Percentiles rank a stretch among this genome's conserved stretches.
Conservation (phyloP, 1,140 invertebrate genomes). For the Lepidostoma basale region DNA sequence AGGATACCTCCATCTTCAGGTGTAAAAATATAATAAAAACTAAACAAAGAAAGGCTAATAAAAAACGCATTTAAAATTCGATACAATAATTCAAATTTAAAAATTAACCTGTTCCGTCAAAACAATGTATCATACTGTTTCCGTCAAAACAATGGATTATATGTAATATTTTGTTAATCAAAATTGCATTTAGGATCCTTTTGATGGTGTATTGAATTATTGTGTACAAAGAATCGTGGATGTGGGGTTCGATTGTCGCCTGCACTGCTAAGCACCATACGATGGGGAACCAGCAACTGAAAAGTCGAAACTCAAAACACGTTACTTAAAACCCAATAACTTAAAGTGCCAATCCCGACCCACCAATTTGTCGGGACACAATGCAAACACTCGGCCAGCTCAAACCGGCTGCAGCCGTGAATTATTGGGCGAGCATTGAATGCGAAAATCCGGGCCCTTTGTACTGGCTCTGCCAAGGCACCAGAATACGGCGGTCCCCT, state of each 20-base stretch:
- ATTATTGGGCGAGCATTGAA: conserved; percentile 31
- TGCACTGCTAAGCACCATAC: too few relatives aligned
- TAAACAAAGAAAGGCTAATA: too few relatives aligned
- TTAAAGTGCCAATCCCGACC: conserved; percentile 8
- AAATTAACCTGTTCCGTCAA: too few relatives aligned
- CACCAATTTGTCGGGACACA: conserved; percentile 11
- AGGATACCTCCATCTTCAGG: too few relatives aligned
- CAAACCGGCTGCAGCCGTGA: conserved; percentile 19
- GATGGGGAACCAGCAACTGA: not conserved
- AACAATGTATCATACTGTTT: too few relatives aligned
- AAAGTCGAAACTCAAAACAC: not conserved
- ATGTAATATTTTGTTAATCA: not conserved
- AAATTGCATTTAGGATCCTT: not conserved
- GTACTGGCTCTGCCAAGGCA: too few relatives aligned
- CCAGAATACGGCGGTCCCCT: too few relatives aligned
- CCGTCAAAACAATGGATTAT: too few relatives aligned
- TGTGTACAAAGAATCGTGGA: not conserved
- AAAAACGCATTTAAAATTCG: too few relatives aligned
- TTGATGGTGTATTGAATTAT: not conserved
- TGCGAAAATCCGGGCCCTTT: not conserved
- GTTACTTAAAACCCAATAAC: conserved; percentile 6
- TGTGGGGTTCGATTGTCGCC: too few relatives aligned
- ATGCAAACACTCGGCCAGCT: not conserved
- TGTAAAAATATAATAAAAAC: too few relatives aligned
- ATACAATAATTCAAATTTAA: too few relatives aligned